A percentile compares a stretch with the other conserved stretches of the same genome.
Evolutionary conservation across 2,888 invertebrate genomes (phyloP).

Genomic region (Glyphotaelius pellucidus): DNA sequence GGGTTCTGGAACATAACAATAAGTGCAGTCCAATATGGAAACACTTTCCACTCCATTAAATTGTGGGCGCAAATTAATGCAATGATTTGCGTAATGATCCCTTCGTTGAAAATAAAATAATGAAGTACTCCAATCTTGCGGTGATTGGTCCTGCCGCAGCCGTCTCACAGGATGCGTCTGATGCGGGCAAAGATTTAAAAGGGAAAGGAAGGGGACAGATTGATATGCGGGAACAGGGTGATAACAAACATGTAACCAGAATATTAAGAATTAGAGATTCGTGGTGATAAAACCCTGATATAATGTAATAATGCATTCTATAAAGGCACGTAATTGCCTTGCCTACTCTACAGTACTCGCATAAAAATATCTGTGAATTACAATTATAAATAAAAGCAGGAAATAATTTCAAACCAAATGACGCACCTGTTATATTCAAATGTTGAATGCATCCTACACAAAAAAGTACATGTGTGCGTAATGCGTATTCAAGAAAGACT

Average conservation of each 20-base stretch:
- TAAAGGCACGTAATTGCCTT: too few relatives aligned
- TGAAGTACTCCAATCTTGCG: constrained; percentile 40
- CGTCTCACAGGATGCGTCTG: constrained; percentile 55
- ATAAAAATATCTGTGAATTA: too few relatives aligned
- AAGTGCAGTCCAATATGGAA: not conserved
- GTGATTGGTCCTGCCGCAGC: constrained; percentile 37
- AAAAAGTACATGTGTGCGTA: too few relatives aligned
- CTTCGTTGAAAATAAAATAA: not conserved
- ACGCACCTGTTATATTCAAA: too few relatives aligned
- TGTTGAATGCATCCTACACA: too few relatives aligned
- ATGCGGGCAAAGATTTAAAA: constrained; percentile 53
- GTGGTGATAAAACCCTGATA: not conserved
- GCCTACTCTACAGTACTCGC: too few relatives aligned
- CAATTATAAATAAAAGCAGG: too few relatives aligned
- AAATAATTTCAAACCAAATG: too few relatives aligned
- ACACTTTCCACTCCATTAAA: constrained; percentile 14
- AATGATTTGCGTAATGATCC: constrained; percentile 42
- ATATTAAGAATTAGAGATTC: not conserved
- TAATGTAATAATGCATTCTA: too few relatives aligned
- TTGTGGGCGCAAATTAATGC: not conserved
- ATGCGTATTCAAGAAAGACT: too few relatives aligned
- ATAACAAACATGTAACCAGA: not conserved
- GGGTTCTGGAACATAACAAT: not conserved
- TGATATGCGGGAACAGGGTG: constrained; percentile 59
- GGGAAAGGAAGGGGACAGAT: constrained; percentile 43